phyloP scores from a whole-genome alignment of 2,888 invertebrate genomes.

The Drosophila emarginata region DNA sequence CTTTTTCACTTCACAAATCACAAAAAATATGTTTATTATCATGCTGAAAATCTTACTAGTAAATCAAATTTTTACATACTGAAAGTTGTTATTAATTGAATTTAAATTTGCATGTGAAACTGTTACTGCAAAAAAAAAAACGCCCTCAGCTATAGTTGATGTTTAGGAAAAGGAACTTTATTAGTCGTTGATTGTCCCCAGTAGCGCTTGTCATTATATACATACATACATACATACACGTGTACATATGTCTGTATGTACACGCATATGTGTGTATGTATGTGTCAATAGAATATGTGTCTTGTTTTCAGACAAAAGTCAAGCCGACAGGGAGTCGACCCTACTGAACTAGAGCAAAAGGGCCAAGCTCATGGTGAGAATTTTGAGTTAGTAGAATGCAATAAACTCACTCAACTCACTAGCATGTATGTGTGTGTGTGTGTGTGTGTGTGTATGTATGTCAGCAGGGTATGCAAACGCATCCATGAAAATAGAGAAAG shows the following conservation, averaged over 20 bases:
- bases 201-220: not conserved
- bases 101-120: too few species aligned
- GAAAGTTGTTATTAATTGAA: too few species aligned
- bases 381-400: conserved; percentile 67
- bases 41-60: too few species aligned
- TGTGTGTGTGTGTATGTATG: conserved; percentile 5
- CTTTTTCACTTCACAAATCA: too few species aligned
- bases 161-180: too few species aligned
- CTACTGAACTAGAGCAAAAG: conserved; percentile 7
- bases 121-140: too few species aligned
- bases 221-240: not conserved
- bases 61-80: too few species aligned
- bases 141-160: too few species aligned
- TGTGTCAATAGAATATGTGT: conserved; percentile 28
- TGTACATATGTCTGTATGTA: not conserved
- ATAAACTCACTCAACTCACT: conserved; percentile 52
- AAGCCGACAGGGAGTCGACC: conserved; percentile 32
- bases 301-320: conserved; percentile 62
- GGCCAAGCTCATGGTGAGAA: conserved; percentile 36
- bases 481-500: conserved; percentile 14
- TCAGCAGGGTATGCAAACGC: conserved; percentile 6
- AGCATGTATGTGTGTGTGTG: not conserved
- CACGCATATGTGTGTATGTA: conserved; percentile 17
- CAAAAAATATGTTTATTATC: too few species aligned
- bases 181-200: too few species aligned